Evolutionary conservation across 2,113 vertebrate genomes (phyloP), one percentile per base, ranked within the genome.

Genomic region (Grallaria varia): DNA sequence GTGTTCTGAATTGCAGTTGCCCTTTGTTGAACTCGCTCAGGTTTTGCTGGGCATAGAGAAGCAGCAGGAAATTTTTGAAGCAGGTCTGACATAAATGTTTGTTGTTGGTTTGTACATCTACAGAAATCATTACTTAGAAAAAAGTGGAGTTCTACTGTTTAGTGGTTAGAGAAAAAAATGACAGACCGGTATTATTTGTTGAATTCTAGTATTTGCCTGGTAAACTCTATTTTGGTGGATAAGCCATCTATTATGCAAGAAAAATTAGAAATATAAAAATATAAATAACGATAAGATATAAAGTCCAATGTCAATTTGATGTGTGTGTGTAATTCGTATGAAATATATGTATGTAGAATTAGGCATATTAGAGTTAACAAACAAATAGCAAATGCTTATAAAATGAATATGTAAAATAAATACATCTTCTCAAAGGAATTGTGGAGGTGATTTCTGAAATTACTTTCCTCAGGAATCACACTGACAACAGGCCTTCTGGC

Each of bases 11-110:
- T 60, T 94, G 86, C 88, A 95, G 84, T 84, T 93, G 90, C 79
- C 92, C 90, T 95, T 81, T 90, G 63, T 4, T 95, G 90, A 95
- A 94, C 94, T 58, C 66, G 39, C 33, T 77, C 74, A 27, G 79
- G 67, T 94, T 95, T 69, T 90, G 31, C 33, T 44, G 52, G 83
- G 72, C 39, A 92, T 59, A 39, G 5, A 76, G 67, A 92, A 93
- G 72, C 14, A 74, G 42, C 19, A 77, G 72, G 68, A 75, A 56
- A 63, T 80, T 93, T 93, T 68, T 40, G 49, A 44, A 94, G 40
- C 8, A 66, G 31, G 4, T 63, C 28, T 92, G 63, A 93, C 21
- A 53, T 24, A 77, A 93, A 86, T 49, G 39, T 33, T 64, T 74
- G 24, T 39, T 75, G 67, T 42, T 84, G 42, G 23, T 59, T 77